Evolutionary conservation across 2,113 vertebrate species (phyloP), one percentile per base, ranked within the genome.

Genomic region (Gopherus flavomarginatus): DNA sequence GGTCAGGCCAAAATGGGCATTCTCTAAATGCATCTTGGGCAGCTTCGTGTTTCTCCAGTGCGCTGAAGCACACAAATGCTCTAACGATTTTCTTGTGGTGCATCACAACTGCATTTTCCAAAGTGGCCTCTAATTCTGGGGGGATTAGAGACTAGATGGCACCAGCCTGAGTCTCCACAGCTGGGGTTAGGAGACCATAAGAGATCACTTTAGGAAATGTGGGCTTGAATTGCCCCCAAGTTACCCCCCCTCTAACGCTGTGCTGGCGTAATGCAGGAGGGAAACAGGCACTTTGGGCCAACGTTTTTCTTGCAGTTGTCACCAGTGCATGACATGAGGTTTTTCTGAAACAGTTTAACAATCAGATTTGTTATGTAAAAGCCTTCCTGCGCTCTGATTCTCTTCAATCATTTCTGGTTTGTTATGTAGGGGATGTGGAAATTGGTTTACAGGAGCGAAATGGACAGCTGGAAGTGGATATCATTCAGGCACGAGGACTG

Each of bases 391-490:
- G 19, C 49, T 56, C 49, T 24, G 65, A 59, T 42, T 88, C 17
- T 88, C 2, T 85, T 26, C 83, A 1, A 31, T 57, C 59, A 62
- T 53, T 86, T 88, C 53, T 90, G 81, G 93, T 57, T 31, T 90
- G 89, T 69, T 83, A 5, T 91, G 11, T 97, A 99, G 99, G 99
- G 83, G 99, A 99, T 1, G 98, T 99, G 93, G 99, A 99, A 97
- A 99, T 99, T 3, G 99, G 99, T 17, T 98, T 99, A 94, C 98
- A 99, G 98, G 99, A 99, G 94, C 98, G 99, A 92, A 99, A 99
- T 2, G 99, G 99, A 2, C 99, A 99, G 90, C 98, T 99, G 65
- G 99, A 99, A 98, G 99, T 99, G 97, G 99, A 99, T 97, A 99
- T 99, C 50, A 99, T 99, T 96, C 99, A 99, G 97, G 99, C 99